Evolutionary conservation across 2,113 vertebrate species (phyloP).

Genomic region (Peromyscus leucopus): DNA sequence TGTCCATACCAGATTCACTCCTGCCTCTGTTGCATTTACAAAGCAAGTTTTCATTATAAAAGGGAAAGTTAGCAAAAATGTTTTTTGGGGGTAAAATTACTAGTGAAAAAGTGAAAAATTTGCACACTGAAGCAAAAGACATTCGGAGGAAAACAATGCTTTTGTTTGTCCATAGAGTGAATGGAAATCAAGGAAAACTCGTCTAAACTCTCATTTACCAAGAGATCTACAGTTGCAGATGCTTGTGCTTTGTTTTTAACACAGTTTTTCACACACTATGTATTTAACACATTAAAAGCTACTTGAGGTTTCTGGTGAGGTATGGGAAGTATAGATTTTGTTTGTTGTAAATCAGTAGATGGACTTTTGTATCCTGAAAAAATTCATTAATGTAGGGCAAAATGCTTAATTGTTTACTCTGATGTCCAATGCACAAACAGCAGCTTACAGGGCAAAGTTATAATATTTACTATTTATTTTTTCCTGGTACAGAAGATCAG

Average conservation of each 20-base stretch:
- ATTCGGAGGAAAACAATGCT: slow-evolving; percentile 6
- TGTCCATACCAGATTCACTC: not conserved
- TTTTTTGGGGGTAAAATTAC: not conserved
- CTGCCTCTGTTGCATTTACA: slow-evolving; percentile 5
- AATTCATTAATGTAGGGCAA: not conserved
- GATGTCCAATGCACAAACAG: slow-evolving; percentile 29
- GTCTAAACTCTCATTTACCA: slow-evolving; percentile 33
- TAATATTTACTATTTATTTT: slow-evolving; percentile 59
- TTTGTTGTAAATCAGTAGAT: slow-evolving; percentile 36
- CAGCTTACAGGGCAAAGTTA: slow-evolving; percentile 39
- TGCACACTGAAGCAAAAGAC: not conserved
- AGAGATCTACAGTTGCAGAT: slow-evolving; percentile 5
- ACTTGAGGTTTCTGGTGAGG: slow-evolving; percentile 51
- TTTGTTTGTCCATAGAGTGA: slow-evolving; percentile 23
- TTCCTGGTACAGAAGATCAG: slow-evolving; percentile 56
- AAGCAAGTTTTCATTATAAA: slow-evolving; percentile 53
- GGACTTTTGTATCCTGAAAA: slow-evolving; percentile 42
- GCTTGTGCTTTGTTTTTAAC: slow-evolving; percentile 29
- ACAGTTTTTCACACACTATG: slow-evolving; percentile 86
- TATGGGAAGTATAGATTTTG: slow-evolving; percentile 42
- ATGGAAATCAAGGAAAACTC: slow-evolving; percentile 34
- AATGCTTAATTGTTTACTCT: slow-evolving; percentile 47
- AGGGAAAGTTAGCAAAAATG: slow-evolving; percentile 30
- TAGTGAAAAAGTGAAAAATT: slow-evolving; percentile 42
- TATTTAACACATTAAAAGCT: slow-evolving; percentile 46